A percentile compares a stretch with the other conserved stretches of the same genome.
Evolutionary conservation across 2,113 vertebrate genomes (phyloP).

Genomic region (Petrocephalus zakoni): DNA sequence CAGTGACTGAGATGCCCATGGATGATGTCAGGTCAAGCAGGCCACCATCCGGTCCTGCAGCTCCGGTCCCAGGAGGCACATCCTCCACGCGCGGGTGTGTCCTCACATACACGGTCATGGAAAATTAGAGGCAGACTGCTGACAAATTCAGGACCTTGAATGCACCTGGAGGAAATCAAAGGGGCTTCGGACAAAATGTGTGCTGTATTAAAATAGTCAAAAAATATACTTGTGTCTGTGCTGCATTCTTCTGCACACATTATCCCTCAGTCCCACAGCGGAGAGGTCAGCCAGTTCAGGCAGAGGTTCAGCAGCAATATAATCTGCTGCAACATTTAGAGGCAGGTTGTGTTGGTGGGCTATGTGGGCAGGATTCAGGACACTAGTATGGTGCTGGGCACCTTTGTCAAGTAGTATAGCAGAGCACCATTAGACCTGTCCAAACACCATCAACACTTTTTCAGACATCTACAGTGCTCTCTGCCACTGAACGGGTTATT

Average conservation of each 20-base stretch:
- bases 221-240: not conserved
- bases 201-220: not conserved
- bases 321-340: not conserved
- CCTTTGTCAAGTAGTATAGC: not conserved
- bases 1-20: not conserved
- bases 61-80: not conserved
- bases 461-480: not conserved
- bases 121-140: not conserved
- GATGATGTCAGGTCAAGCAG: not conserved
- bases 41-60: not conserved
- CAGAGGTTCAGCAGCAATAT: not conserved
- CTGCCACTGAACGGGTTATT: not conserved
- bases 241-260: not conserved
- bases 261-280: not conserved
- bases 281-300: not conserved
- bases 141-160: not conserved
- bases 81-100: not conserved
- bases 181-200: not conserved
- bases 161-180: not conserved
- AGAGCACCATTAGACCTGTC: not conserved
- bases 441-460: not conserved
- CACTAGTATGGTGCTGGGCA: not conserved
- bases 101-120: not conserved
- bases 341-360: not conserved
- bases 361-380: not conserved